Base-by-base conservation (phyloP, 2,113 vertebrate species). In the Chloropsis cyanopogon region DNA sequence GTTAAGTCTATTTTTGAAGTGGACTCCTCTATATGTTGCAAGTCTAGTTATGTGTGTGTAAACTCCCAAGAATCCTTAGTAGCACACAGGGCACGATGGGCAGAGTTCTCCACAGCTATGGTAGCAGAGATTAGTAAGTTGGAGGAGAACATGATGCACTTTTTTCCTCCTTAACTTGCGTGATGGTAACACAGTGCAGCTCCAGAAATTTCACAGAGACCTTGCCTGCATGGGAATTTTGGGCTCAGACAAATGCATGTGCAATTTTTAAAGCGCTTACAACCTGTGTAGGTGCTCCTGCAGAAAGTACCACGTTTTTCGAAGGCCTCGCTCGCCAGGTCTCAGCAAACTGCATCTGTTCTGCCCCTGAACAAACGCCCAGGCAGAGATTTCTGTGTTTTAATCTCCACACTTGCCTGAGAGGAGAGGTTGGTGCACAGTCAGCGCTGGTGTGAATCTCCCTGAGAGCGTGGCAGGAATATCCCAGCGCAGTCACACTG, bases 91-190 rank as follows among this genome's bases (percentile, higher is more conserved):
- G 82, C 84, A 86, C 14, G 3, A 39, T 25, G 75, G 2, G 26
- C 49, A 39, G 66, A 88, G 68, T 72, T 93, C 68, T 95, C 95
- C 78, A 35, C 60, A 86, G 4, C 42, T 81, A 5, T 26, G 46
- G 28, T 90, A 70, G 77, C 83, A 86, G 31, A 44, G n/a, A 41
- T 86, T 57, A 91, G 46, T 52, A 37, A 80, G 65, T 88, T 93
- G 85, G 75, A 92, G 87, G 95, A 96, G 77, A 77, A 68, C 64
- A 31, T 37, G 78, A n/a, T 93, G 90, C 83, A 92, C 78, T 92
- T 97, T 97, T 84, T 82, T 44, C 44, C 52, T 86, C 79, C 73
- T 93, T 92, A 93, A 61, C 64, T 95, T 93, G 46, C 59, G 33
- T 63, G 35, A 77, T 85, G 70, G 64, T 82, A 90, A 21, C 83